Evolutionary conservation across 2,888 invertebrate genomes (phyloP).

Genomic region (Tenthredo notha): DNA sequence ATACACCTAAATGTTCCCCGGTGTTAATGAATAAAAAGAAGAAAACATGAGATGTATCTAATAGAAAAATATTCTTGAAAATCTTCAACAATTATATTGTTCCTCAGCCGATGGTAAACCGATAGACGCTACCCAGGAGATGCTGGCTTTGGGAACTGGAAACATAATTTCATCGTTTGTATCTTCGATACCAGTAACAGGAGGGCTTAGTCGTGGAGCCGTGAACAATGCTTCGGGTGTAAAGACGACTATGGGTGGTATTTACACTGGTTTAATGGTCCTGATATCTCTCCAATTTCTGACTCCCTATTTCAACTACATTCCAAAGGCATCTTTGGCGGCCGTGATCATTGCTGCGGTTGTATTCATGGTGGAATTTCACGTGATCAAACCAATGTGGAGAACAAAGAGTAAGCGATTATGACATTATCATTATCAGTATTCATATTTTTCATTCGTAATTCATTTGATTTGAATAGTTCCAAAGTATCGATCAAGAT

Average conservation of each 20-base stretch:
- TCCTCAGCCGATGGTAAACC: slow-evolving; percentile 80
- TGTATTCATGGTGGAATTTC: slow-evolving; percentile 84
- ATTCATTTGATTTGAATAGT: background rate
- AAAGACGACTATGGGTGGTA: slow-evolving; percentile 84
- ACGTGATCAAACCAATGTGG: slow-evolving; percentile 84
- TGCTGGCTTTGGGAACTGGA: slow-evolving; percentile 84
- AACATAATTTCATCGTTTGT: slow-evolving; percentile 86
- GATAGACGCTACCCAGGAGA: slow-evolving; percentile 86
- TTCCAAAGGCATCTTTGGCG: slow-evolving; percentile 84
- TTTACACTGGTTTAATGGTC: slow-evolving; percentile 82
- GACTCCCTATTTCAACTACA: slow-evolving; percentile 84
- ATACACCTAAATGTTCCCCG: background rate
- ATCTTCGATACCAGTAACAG: slow-evolving; percentile 85
- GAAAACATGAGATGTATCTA: background rate
- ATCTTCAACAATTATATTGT: background rate
- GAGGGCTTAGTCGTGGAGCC: slow-evolving; percentile 83
- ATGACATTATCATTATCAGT: background rate
- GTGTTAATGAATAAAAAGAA: background rate
- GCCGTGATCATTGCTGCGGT: slow-evolving; percentile 88
- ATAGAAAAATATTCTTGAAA: background rate
- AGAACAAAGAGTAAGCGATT: slow-evolving; percentile 81
- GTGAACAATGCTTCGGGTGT: slow-evolving; percentile 88
- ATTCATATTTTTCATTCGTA: background rate
- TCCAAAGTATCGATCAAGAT: background rate
- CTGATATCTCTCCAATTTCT: slow-evolving; percentile 81